Evolutionary conservation across 2,113 vertebrate species (phyloP), one percentile per base, ranked within the genome.

Genomic region (Catharus fuscescens): DNA sequence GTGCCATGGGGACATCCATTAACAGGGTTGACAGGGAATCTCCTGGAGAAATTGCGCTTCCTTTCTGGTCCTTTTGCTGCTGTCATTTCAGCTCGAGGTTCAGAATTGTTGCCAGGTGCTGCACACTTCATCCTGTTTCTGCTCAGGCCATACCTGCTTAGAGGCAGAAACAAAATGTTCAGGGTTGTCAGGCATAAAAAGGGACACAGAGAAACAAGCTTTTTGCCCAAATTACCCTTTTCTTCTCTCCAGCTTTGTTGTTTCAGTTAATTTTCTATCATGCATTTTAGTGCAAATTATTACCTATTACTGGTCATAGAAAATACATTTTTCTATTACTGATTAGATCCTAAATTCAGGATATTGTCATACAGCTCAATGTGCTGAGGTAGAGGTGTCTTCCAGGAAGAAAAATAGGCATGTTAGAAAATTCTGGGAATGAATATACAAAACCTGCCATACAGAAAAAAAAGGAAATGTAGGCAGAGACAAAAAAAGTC

Each of bases 141-240:
- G 34, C 23, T 72, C 84, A 18, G 52, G 57, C 12, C 14, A 3
- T 64, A 57, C 48, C 53, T 73, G 40, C 23, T 45, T 60, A 50
- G 54, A 32, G 1, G 3, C 18, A 80, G 36, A 86, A 92, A 62
- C 4, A 18, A 38, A 12, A 10, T 59, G 93, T 66, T 29, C 42
- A 52, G 42, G 19, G 5, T 50, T 90, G 19, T 62, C 38, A 73
- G 48, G 8, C 11, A 36, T 24, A 23, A 34, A 84, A 72, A 56
- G 28, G 9, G 38, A 54, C 34, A 50, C 0, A 1, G 0, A 31
- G 34, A 79, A 44, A 76, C 9, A 34, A 73, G 6, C 3, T n/a
- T 6, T 19, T 69, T 76, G 18, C 8, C 31, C 45, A 16, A 10
- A 12, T 24, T 5, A 14, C 5, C 25, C 9, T 57, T 87, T 87